Percentiles rank a stretch among this genome's conserved stretches.
These are phyloP conservation scores for Propithecus perrieri DNA, from an alignment of 2,797 vertebrate genomes.

Conservation along the genomic window DNA sequence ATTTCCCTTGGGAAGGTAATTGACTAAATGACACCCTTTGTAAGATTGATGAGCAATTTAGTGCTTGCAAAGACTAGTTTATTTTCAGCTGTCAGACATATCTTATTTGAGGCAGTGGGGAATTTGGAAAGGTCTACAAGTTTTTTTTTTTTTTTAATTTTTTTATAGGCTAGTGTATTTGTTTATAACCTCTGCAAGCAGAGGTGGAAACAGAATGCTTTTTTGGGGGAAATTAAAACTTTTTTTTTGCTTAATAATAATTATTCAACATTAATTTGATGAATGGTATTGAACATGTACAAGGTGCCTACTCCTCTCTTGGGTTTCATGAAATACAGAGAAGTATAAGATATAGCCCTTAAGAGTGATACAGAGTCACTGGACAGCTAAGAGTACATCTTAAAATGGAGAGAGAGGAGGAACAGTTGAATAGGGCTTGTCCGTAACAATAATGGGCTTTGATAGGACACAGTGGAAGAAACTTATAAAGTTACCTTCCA, in stretches of 20 bases:
- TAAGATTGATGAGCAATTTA: slow-evolving; percentile 38
- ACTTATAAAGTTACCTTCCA: background rate
- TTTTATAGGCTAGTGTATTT: background rate
- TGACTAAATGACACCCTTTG: slow-evolving; percentile 48
- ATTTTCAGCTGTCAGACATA: background rate
- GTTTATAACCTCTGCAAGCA: slow-evolving; percentile 8
- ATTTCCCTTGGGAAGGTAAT: slow-evolving; percentile 53
- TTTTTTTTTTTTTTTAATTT: background rate
- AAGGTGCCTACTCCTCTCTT: background rate
- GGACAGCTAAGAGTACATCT: background rate
- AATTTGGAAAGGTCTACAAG: slow-evolving; percentile 33
- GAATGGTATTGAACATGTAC: background rate
- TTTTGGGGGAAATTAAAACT: background rate
- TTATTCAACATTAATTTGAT: background rate
- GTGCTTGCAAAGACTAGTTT: slow-evolving; percentile 46
- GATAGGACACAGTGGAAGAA: background rate
- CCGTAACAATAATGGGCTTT: background rate
- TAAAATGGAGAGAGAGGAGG: background rate
- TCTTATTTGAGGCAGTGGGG: background rate
- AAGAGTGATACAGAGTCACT: background rate
- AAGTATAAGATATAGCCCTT: background rate
- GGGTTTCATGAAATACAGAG: background rate
- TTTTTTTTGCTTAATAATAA: background rate
- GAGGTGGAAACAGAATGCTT: background rate
- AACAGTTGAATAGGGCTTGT: background rate